Percentiles rank a stretch among this genome's conserved stretches.
Evolutionary conservation across 1,140 invertebrate species (phyloP).

Genomic region (Triops longicaudatus): DNA sequence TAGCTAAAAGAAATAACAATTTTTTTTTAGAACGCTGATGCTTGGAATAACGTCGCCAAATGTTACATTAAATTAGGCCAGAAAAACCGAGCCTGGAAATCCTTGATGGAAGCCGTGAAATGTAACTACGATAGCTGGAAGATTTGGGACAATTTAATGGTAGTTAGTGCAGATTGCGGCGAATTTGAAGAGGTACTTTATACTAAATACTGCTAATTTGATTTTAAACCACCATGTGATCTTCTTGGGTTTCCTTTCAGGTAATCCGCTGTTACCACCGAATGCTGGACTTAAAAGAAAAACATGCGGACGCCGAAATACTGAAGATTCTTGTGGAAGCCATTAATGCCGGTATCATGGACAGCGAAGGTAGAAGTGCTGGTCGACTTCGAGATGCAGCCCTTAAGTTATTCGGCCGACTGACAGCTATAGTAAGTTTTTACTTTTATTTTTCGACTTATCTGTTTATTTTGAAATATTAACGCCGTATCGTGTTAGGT

Average conservation of each 20-base stretch:
- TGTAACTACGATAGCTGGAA: conserved; percentile 83
- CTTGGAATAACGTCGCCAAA: conserved; percentile 95
- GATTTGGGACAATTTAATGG: conserved; percentile 91
- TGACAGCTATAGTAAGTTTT: conserved; percentile 54
- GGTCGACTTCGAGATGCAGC: neutral
- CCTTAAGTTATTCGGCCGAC: conserved; percentile 63
- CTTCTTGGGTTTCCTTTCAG: conserved; percentile 43
- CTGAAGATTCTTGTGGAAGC: conserved; percentile 63
- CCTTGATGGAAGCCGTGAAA: conserved; percentile 78
- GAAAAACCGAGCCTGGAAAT: conserved; percentile 71
- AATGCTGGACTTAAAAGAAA: conserved; percentile 69
- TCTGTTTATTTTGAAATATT: conserved; percentile 3
- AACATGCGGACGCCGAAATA: conserved; percentile 68
- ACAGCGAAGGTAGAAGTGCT: conserved; percentile 42
- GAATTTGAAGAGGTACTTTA: conserved; percentile 33
- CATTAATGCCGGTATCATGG: conserved; percentile 53
- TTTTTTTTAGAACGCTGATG: conserved; percentile 67
- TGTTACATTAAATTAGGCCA: conserved; percentile 80
- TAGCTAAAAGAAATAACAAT: neutral
- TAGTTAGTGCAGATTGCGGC: conserved; percentile 64
- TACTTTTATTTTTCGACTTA: conserved; percentile 6
- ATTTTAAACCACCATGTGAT: conserved; percentile 34
- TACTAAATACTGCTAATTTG: conserved; percentile 35
- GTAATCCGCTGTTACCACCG: conserved; percentile 75
- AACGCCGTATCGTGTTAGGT: conserved; percentile 35